phyloP scores from a whole-genome alignment of 2,888 invertebrate genomes.

The Gnatocerus cornutus region DNA sequence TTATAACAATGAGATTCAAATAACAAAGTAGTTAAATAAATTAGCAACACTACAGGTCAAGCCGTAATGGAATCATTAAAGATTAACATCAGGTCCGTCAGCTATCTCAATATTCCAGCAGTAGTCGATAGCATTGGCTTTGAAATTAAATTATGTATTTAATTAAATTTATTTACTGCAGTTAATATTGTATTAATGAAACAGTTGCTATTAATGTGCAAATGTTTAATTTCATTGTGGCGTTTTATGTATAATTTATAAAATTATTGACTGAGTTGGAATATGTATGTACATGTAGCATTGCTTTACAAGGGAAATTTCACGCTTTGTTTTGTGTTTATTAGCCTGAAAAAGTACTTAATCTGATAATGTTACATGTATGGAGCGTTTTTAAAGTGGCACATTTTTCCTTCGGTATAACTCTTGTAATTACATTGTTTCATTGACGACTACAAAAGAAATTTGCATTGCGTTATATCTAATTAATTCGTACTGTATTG shows the following conservation, averaged over 20 bases:
- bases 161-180: conserved; percentile 63
- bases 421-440: conserved; percentile 30
- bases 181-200: conserved; percentile 64
- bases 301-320: conserved; percentile 26
- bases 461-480: conserved; percentile 25
- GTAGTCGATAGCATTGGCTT: conserved; percentile 54
- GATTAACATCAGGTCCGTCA: conserved; percentile 63
- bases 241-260: conserved; percentile 57
- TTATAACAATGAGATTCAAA: conserved; percentile 63
- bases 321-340: conserved; percentile 33
- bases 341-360: conserved; percentile 32
- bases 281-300: conserved; percentile 15
- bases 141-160: conserved; percentile 62
- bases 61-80: conserved; percentile 68
- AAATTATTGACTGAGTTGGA: conserved; percentile 40
- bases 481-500: conserved; percentile 1
- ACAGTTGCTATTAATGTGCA: conserved; percentile 63
- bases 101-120: conserved; percentile 56
- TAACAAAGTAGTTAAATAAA: conserved; percentile 65
- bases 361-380: conserved; percentile 36
- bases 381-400: conserved; percentile 32
- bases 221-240: conserved; percentile 61
- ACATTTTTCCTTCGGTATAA: conserved; percentile 18
- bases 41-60: conserved; percentile 64
- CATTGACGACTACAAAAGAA: conserved; percentile 40